phyloP scores from a whole-genome alignment of 2,888 invertebrate species.

The Phalera bucephala region DNA sequence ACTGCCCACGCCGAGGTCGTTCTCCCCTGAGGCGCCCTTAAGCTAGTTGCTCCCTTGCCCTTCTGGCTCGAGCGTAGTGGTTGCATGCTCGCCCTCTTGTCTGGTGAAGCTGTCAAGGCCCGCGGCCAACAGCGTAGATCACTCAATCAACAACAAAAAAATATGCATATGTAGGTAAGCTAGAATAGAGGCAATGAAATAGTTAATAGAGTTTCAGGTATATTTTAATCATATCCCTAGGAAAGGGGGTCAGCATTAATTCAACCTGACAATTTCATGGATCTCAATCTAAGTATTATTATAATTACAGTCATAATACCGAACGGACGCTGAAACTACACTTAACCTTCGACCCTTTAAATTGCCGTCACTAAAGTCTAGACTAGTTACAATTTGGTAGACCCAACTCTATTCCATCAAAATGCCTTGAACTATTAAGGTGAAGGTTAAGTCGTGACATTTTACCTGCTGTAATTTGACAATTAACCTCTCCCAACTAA shows the following conservation, averaged over 20 bases:
- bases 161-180: too few species aligned
- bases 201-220: background rate
- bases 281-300: constrained; percentile 18
- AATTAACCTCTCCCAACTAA: too few species aligned
- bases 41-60: too few species aligned
- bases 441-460: constrained; percentile 4
- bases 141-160: too few species aligned
- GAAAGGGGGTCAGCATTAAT: constrained; percentile 2
- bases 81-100: too few species aligned
- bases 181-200: too few species aligned
- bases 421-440: constrained; percentile 14
- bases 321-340: constrained; percentile 11
- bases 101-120: too few species aligned
- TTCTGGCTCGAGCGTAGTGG: too few species aligned
- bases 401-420: constrained; percentile 15
- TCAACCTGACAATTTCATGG: constrained; percentile 13
- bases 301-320: constrained; percentile 22
- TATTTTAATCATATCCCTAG: background rate
- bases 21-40: too few species aligned
- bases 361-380: constrained; percentile 12
- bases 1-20: too few species aligned
- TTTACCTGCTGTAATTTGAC: constrained; percentile 2
- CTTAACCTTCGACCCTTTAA: constrained; percentile 18
- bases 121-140: too few species aligned
- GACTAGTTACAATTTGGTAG: constrained; percentile 13